Evolutionary conservation across 2,888 invertebrate genomes (phyloP).

Genomic region (Auanema freiburgensis): DNA sequence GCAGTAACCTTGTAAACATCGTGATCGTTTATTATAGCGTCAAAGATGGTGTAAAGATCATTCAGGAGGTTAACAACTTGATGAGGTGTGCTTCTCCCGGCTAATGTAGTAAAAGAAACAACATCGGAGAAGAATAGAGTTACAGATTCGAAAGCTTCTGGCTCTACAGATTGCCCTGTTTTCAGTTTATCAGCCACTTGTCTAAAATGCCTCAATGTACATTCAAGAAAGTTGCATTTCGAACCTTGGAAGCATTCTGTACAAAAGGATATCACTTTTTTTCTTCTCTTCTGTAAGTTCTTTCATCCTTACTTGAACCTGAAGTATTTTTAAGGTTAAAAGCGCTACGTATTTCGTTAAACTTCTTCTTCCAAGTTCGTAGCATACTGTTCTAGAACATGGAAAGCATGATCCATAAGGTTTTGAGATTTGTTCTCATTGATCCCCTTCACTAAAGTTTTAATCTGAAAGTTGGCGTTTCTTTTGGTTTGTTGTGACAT

Average conservation of each 20-base stretch:
- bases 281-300: constrained; percentile 57
- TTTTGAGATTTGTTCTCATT: constrained; percentile 39
- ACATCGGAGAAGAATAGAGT: constrained; percentile 59
- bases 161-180: constrained; percentile 52
- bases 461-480: constrained; percentile 11
- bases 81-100: constrained; percentile 50
- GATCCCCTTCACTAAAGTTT: constrained; percentile 11
- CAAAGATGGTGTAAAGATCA: constrained; percentile 60
- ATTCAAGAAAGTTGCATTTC: too few relatives aligned
- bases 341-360: constrained; percentile 1
- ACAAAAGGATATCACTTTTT: constrained; percentile 52
- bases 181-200: constrained; percentile 57
- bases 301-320: constrained; percentile 37
- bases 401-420: constrained; percentile 57
- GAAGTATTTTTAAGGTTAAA: constrained; percentile 3
- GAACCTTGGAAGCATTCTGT: constrained; percentile 55
- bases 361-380: constrained; percentile 45
- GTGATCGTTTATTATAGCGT: constrained; percentile 53
- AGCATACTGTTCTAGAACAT: constrained; percentile 50
- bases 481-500: not conserved
- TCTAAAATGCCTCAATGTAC: constrained; percentile 37
- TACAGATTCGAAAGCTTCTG: constrained; percentile 53
- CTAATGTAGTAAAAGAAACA: constrained; percentile 53
- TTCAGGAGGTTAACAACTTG: constrained; percentile 60
- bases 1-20: constrained; percentile 55